Evolutionary conservation across 2,797 vertebrate genomes (phyloP).

Genomic region (Xerus rutilus): DNA sequence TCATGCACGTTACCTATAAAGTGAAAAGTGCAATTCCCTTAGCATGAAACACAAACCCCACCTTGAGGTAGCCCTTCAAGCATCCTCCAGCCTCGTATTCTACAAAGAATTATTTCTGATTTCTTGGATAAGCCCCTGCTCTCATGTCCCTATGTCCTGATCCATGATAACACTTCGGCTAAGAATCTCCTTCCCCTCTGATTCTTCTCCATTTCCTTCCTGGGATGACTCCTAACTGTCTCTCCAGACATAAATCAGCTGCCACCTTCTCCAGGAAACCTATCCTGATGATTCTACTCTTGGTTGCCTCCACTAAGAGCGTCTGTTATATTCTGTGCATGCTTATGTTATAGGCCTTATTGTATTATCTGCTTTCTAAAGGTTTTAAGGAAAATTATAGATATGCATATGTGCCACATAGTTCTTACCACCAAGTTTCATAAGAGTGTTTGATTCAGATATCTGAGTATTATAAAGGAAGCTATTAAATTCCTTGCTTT

Average conservation of each 20-base stretch:
- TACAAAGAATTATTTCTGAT: not conserved
- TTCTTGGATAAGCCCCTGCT: not conserved
- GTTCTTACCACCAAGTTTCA: not conserved
- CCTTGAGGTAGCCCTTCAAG: not conserved
- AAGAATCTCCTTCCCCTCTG: not conserved
- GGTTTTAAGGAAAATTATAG: not conserved
- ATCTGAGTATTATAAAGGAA: not conserved
- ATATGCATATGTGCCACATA: not conserved
- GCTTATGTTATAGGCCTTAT: not conserved
- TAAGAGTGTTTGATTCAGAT: not conserved
- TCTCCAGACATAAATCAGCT: not conserved
- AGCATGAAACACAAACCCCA: not conserved
- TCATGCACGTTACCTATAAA: not conserved
- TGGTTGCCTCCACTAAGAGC: not conserved
- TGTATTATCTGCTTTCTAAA: not conserved
- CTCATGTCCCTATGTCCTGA: not conserved
- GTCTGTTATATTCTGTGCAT: not conserved
- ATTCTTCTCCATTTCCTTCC: not conserved
- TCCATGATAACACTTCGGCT: not conserved
- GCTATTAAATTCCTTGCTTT: not conserved
- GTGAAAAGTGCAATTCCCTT: not conserved
- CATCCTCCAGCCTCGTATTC: not conserved
- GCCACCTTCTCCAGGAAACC: not conserved
- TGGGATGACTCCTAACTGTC: not conserved
- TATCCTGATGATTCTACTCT: not conserved